Base-by-base conservation (phyloP, 1,140 invertebrate species). In the Thaumatotibia leucotreta region DNA sequence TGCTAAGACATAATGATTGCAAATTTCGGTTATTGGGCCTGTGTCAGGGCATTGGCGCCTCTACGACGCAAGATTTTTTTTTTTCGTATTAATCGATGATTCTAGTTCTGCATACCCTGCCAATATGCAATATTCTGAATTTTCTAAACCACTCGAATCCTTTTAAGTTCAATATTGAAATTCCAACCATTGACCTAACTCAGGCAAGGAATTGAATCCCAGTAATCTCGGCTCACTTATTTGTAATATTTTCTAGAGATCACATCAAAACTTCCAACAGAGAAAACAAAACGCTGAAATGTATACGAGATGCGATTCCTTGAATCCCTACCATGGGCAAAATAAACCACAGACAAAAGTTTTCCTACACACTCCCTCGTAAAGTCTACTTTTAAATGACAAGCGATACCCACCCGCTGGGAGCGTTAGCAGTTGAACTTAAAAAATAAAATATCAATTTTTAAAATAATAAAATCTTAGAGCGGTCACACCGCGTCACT, bases 391-490 rank as follows among this genome's bases (percentile, higher is more conserved):
- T 65, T 83, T 54, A 49, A 49, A 63, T 61, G 58, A 54, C 32
- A 5, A 17, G 4, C 22, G 2, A 1, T 24, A 11, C 17, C 79
- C 85, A 70, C 88, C 86, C 80, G 88, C 88, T 88, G 88, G 11
- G 88, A 68, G 79, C 77, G 85, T 88, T 83, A 86, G 82, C 87
- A 82, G 79, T 73, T 73, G 82, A 74, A 81, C 52, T 86, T 77
- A 81, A 71, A 82, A 87, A 88, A 88, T 83, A 88, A 86, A 88
- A 88, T 85, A 84, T 87, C 82, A 88, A 86, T 88, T 88, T 88
- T 86, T 76, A 77, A 84, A 84, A 82, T 90, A 85, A 90, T 90
- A 90, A 90, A 88, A 88, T 87, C 86, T 89, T 86, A 89, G 82
- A 85, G 72, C 78, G 82, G 76, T 88, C 86, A 83, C 86, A 84